phyloP scores from a whole-genome alignment of 2,888 invertebrate genomes.

The Pyralis farinalis region DNA sequence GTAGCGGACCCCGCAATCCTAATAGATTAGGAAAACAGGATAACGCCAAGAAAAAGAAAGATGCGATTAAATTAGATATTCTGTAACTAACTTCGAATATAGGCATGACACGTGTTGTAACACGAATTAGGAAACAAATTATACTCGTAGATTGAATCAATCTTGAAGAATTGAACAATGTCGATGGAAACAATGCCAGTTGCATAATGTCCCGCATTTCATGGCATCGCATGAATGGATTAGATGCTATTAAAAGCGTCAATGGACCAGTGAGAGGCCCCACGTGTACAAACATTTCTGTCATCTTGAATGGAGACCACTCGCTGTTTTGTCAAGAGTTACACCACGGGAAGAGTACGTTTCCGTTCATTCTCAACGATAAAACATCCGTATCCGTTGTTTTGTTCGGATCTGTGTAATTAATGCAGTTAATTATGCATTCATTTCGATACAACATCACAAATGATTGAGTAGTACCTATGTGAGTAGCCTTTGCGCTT shows the following conservation, averaged over 20 bases:
- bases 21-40: too few relatives aligned
- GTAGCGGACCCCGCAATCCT: too few relatives aligned
- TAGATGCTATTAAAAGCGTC: slow-evolving; percentile 37
- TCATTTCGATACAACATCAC: too few relatives aligned
- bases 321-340: slow-evolving; percentile 30
- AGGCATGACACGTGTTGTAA: neutral
- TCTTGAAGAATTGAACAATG: slow-evolving; percentile 16
- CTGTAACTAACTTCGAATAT: too few relatives aligned
- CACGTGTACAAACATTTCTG: slow-evolving; percentile 41
- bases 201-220: slow-evolving; percentile 40
- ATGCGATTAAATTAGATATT: neutral
- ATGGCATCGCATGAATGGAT: slow-evolving; percentile 39
- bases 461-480: too few relatives aligned
- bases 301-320: slow-evolving; percentile 30
- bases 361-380: slow-evolving; percentile 41
- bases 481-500: too few relatives aligned
- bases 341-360: slow-evolving; percentile 36
- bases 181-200: slow-evolving; percentile 35
- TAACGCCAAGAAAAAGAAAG: too few relatives aligned
- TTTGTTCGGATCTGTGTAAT: slow-evolving; percentile 24
- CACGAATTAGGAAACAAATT: neutral
- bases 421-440: slow-evolving; percentile 7
- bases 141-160: slow-evolving; percentile 15
- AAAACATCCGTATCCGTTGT: slow-evolving; percentile 37
- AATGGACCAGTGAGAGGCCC: slow-evolving; percentile 20